These are phyloP conservation scores for Heliconius sara DNA, from an alignment of 2,888 invertebrate species.

Conservation along the genomic window DNA sequence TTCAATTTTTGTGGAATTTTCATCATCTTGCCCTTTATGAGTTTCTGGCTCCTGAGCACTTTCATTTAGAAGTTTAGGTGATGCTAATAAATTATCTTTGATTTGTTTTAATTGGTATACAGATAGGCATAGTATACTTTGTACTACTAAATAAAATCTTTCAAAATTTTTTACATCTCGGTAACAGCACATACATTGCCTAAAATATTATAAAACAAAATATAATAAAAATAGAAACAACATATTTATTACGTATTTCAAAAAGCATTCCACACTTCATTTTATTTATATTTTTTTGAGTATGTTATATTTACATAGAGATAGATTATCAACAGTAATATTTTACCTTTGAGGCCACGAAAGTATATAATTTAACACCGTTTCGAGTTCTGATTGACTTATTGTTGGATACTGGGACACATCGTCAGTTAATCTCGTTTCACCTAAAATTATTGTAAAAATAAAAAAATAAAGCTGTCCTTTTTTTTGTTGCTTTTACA, in stretches of 20 bases:
- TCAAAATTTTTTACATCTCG: conserved; percentile 96
- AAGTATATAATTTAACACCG: conserved; percentile 92
- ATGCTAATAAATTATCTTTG: conserved; percentile 82
- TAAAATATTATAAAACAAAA: conserved; percentile 69
- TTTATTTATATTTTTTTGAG: not conserved
- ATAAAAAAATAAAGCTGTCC: conserved; percentile 20
- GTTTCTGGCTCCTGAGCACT: conserved; percentile 63
- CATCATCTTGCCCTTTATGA: conserved; percentile 57
- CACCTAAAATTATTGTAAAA: conserved; percentile 87
- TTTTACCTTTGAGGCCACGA: conserved; percentile 94
- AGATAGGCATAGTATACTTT: conserved; percentile 92
- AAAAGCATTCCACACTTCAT: not conserved
- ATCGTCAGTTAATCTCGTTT: conserved; percentile 90
- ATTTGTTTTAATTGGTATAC: conserved; percentile 92
- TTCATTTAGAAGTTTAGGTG: conserved; percentile 61
- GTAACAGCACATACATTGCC: conserved; percentile 98
- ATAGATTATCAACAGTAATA: not conserved
- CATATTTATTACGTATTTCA: not conserved
- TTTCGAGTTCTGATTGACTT: conserved; percentile 92
- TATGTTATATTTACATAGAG: not conserved
- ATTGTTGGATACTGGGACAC: conserved; percentile 89
- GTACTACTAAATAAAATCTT: conserved; percentile 93
- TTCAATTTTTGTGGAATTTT: conserved; percentile 55
- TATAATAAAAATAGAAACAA: not conserved
- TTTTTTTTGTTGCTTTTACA: conserved; percentile 21